Evolutionary conservation across 2,797 vertebrate genomes (phyloP), one percentile per base, ranked within the genome.

Genomic region (Serranus cabrilla): DNA sequence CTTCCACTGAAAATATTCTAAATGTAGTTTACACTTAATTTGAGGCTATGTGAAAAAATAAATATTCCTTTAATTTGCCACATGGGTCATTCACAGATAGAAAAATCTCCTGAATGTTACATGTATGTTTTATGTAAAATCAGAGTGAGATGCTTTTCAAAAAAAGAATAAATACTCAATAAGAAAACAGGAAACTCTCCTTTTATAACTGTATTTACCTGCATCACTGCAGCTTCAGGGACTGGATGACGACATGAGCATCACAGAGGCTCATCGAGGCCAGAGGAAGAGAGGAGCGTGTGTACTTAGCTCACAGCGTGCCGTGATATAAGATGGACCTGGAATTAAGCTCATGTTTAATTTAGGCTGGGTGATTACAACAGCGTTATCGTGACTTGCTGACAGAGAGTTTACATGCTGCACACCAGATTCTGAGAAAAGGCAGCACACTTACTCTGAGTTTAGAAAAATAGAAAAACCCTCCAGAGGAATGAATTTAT

Each of bases 321-420:
- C 11, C 25, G 10, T 46, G 51, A 51, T 45, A 25, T 43, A 18
- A n/a, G n/a, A 57, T 18, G 17, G 14, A 16, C 14, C 57, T 58
- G 52, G 61, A 51, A 23, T 67, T 25, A 68, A 49, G 58, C 52
- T 77, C 20, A 7, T 61, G 34, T 58, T 67, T 74, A 40, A 65
- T 62, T 47, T 54, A 18, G 23, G 25, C 20, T 8, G 39, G 55
- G 55, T 17, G 54, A 64, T 65, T 31, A 45, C 17, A 11, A 17
- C 52, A 31, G 63, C 18, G 55, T 64, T 65, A 47, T 64, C 51
- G 18, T 34, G 2, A 54, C 54, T 13, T 4, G 56, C 76, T 61
- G 75, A 58, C 23, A 52, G n/a, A 31, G 25, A 11, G 56, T 16
- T 11, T 3, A 5, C 60, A 31, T 1, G 47, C 21, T 49, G 11